Evolutionary conservation across 2,888 invertebrate species (phyloP), one percentile per base, ranked within the genome.

Genomic region (Drosophila austrosaltans): DNA sequence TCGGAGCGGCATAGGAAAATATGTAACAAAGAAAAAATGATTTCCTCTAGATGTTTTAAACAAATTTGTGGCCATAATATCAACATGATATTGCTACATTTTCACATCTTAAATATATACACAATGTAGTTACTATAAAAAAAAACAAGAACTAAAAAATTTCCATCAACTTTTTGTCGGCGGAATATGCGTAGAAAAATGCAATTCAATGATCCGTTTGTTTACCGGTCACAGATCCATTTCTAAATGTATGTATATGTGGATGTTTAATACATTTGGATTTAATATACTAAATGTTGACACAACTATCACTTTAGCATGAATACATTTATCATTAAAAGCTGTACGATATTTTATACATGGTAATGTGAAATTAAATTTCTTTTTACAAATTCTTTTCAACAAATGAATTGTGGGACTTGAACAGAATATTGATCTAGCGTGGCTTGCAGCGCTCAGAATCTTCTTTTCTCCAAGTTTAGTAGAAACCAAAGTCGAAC

Each of bases 41-140:
- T 53, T 53, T 20, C 20, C 2, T 20, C 20, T 48, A 48, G 44
- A 48, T 48, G 44, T 48, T 48, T 8, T 10, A 48, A 22, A 48
- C 20, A 20, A 22, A 48, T 22, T 22, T 22, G 20, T 20, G 20
- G 44, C 8, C 2, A 16, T 7, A 44, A 44, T 20, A 44, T 44
- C 44, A 44, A 20, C 3, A 20, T 20, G 44, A 48, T 48, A 10
- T 48, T 20, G 22, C 44, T 48, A 8, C 22, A 40, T 40, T 40
- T 39, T 39, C 12, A 39, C 10, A 20, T 44, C 44, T 44, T 48
- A 22, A 22, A 30, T 30, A 30, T 30, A 44, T 44, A 44, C 8
- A 48, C 22, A 22, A 44, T 44, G 44, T 44, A 44, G 44, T 44
- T 22, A 44, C 8, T 22, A 48, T 22, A 22, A 48, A 48, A 48